Conservation (phyloP, 2,113 vertebrate genomes). For the Prionailurus bengalensis region DNA sequence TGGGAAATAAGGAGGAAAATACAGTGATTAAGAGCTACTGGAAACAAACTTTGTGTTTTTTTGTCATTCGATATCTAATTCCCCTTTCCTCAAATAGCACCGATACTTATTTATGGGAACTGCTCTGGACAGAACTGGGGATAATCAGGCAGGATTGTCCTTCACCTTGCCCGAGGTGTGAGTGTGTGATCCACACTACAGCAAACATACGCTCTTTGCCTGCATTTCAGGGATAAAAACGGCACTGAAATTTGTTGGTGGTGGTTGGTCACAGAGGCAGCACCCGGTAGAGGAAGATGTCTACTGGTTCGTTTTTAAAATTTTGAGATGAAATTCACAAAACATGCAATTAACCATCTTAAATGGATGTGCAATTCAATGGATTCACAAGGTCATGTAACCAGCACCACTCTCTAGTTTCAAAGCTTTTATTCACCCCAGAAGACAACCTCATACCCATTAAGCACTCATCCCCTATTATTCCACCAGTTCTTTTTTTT, state of each 20-base stretch:
- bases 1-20: not conserved
- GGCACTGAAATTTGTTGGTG: not conserved
- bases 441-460: not conserved
- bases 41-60: not conserved
- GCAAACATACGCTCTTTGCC: not conserved
- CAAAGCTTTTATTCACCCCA: not conserved
- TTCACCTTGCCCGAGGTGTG: not conserved
- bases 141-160: not conserved
- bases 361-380: not conserved
- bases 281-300: not conserved
- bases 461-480: not conserved
- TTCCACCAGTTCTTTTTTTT: no score
- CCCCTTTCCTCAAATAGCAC: not conserved
- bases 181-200: not conserved
- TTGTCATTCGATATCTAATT: not conserved
- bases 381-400: not conserved
- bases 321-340: not conserved
- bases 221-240: not conserved
- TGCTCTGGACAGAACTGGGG: no score
- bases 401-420: not conserved
- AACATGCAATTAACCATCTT: not conserved
- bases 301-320: not conserved
- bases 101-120: not conserved
- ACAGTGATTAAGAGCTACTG: not conserved
- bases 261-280: not conserved